phyloP scores from a whole-genome alignment of 2,797 vertebrate genomes.

The Peromyscus attwateri region DNA sequence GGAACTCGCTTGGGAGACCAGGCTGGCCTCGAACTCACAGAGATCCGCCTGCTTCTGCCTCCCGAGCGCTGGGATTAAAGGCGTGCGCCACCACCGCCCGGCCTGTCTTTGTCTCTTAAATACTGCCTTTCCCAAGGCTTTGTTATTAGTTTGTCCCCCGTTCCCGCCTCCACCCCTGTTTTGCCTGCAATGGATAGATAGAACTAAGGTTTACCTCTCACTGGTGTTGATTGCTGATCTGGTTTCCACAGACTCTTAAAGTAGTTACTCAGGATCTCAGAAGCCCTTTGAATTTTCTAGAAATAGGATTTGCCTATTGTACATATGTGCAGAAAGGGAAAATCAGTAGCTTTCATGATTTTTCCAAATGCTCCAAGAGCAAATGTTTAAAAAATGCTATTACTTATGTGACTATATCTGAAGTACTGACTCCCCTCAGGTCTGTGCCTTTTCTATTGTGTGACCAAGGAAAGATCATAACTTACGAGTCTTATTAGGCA shows the following conservation, averaged over 20 bases:
- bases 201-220: background rate
- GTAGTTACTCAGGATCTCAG: background rate
- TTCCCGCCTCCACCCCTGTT: background rate
- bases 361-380: constrained; percentile 8
- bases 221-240: background rate
- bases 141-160: background rate
- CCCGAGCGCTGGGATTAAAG: too few species aligned
- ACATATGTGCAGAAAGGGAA: background rate
- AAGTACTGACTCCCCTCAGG: background rate
- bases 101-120: background rate
- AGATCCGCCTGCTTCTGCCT: too few species aligned
- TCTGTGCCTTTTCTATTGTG: background rate
- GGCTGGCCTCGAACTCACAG: too few species aligned
- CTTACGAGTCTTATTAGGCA: background rate
- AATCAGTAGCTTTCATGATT: background rate
- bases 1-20: too few species aligned
- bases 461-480: background rate
- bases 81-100: too few species aligned
- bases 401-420: background rate
- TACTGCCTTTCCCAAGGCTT: background rate
- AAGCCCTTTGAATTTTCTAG: background rate
- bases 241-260: background rate
- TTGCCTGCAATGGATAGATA: background rate
- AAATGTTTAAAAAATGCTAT: constrained; percentile 7
- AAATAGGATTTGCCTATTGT: background rate